Conservation (phyloP, 2,888 invertebrate species). For the Lasioglossum vierecki region DNA sequence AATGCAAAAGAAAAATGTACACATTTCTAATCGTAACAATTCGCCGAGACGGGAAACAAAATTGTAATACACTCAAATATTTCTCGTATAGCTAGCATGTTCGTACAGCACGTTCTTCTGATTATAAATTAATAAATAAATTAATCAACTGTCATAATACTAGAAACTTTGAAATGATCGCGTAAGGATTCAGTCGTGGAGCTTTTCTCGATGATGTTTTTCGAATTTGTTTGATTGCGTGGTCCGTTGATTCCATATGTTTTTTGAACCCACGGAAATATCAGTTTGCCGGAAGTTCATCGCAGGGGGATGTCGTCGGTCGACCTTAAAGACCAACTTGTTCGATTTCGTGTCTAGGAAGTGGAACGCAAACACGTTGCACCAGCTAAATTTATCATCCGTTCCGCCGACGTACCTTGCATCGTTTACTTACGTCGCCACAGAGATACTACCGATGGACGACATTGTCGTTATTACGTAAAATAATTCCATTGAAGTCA, state of each 20-base stretch:
- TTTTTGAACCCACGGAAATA: background rate
- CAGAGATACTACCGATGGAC: conserved; percentile 42
- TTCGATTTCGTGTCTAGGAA: conserved; percentile 71
- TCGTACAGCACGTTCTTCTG: background rate
- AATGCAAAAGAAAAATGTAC: background rate
- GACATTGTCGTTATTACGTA: conserved; percentile 63
- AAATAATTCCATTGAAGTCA: conserved; percentile 61
- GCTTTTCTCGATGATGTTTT: background rate
- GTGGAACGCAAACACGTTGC: conserved; percentile 71
- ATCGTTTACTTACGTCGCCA: conserved; percentile 47
- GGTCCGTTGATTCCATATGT: conserved; percentile 16
- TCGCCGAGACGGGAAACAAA: no score
- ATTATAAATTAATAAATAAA: background rate
- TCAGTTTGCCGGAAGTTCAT: conserved; percentile 24
- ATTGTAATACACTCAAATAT: no score
- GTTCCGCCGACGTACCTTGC: conserved; percentile 49
- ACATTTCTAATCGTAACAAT: no score
- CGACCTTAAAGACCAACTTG: conserved; percentile 54
- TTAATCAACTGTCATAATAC: no score
- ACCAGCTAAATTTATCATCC: conserved; percentile 74
- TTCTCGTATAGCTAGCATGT: no score
- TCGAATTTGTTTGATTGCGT: background rate
- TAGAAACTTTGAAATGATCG: no score
- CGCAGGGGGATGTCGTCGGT: conserved; percentile 6
- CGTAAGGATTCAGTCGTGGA: no score